These are phyloP conservation scores for Epizoanthus stellaris DNA, from an alignment of 92 coral and sea anemone species.

Conservation along the genomic window DNA sequence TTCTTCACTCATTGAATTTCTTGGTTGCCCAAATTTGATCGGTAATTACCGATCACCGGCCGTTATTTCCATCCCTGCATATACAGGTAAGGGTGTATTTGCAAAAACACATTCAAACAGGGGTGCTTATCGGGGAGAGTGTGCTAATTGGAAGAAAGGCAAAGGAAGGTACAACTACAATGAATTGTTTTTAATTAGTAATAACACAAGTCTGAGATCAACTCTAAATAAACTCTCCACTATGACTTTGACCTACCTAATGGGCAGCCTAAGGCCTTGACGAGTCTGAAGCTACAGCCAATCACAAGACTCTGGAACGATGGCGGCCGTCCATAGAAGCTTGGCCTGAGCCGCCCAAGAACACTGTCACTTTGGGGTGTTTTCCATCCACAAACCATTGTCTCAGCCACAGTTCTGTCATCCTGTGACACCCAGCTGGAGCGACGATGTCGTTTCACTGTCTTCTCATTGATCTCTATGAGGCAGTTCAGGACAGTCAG, in stretches of 20 bases:
- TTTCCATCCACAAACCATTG: conserved; percentile 77
- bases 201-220: too few relatives aligned
- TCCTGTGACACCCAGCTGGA: conserved; percentile 70
- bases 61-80: too few relatives aligned
- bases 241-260: conserved; percentile 55
- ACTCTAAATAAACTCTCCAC: too few relatives aligned
- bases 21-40: too few relatives aligned
- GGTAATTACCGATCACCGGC: too few relatives aligned
- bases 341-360: conserved; percentile 79
- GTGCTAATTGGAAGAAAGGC: too few relatives aligned
- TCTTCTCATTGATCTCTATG: conserved; percentile 66
- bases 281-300: conserved; percentile 78
- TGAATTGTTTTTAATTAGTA: too few relatives aligned
- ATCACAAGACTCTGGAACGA: conserved; percentile 73
- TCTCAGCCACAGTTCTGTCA: conserved; percentile 85
- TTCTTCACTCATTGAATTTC: too few relatives aligned
- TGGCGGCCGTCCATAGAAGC: conserved; percentile 88
- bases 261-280: conserved; percentile 92
- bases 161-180: too few relatives aligned
- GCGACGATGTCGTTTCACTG: conserved; percentile 60
- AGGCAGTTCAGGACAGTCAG: conserved; percentile 75
- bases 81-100: too few relatives aligned
- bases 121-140: too few relatives aligned
- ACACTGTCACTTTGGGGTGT: conserved; percentile 83
- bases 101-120: too few relatives aligned